Base-by-base conservation (phyloP, 2,888 invertebrate genomes). In the Microchrysa polita region DNA sequence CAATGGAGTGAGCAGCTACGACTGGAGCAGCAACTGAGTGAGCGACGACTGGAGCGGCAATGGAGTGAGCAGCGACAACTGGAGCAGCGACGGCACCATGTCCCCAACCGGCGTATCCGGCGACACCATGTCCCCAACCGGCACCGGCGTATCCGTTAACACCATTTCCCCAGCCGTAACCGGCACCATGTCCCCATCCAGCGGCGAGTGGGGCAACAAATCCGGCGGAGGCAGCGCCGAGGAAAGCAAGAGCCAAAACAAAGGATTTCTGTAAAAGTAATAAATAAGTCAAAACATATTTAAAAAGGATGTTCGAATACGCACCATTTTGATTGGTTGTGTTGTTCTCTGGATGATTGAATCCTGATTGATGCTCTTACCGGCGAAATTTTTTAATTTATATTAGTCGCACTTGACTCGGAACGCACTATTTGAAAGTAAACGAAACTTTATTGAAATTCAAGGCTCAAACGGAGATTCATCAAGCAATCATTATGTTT, bases 211-310 rank as follows among this genome's bases (percentile, higher is more conserved):
- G 40, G 18, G 61, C 16, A 61, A 61, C 40, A 18, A 40, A 61
- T 16, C 61, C 61, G 27, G 61, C 61, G 14, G 61, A 61, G n/a
- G 61, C 61, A 40, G 61, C 61, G 34, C 61, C 61, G 61, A 61
- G 27, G 9, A 61, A 18, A 16, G 61, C 61, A 61, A 61, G 34
- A 23, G 40, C 61, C 61, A 61, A 61, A 61, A 40, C 61, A 40
- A 40, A 4, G 61, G 40, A 61, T 61, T 61, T 61, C 61, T 61
- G 61, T 10, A 61, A 61, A 61, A 14, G 9, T 14, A 23, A 59
- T 5, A 23, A 22, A 59, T n/a, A n/a, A n/a, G n/a, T n/a, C n/a
- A 23, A n/a, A 34, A 5, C 7, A 34, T 34, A 7, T 5, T 34
- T 48, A 12, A 48, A 48, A 10, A 48, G 48, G 12, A n/a, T n/a